Conservation (phyloP, 2,797 vertebrate species). For the Phoeniculus purpureus region DNA sequence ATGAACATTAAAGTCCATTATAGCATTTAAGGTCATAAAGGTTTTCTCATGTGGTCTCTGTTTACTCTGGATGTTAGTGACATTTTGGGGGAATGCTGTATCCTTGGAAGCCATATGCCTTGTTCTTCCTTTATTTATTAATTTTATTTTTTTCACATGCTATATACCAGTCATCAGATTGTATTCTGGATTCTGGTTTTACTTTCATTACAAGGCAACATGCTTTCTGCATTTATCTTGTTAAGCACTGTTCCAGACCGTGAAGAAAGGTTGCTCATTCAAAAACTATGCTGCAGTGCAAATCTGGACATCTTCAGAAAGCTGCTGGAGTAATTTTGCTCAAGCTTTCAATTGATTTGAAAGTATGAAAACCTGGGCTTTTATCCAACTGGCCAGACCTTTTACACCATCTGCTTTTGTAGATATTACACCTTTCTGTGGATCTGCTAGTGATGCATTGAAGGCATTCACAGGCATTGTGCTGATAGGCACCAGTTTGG, state of each 20-base stretch:
- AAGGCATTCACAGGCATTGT: conserved; percentile 5
- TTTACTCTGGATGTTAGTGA: neutral
- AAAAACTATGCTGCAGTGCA: conserved; percentile 55
- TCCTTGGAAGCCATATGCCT: neutral
- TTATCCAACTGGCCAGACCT: conserved; percentile 57
- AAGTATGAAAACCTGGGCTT: conserved; percentile 66
- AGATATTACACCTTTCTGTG: conserved; percentile 59
- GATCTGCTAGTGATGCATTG: conserved; percentile 20
- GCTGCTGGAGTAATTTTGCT: conserved; percentile 60
- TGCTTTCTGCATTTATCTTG: conserved; percentile 57
- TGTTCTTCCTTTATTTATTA: neutral
- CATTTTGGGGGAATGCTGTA: neutral
- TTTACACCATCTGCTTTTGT: conserved; percentile 59
- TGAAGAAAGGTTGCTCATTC: conserved; percentile 48
- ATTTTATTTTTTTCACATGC: neutral
- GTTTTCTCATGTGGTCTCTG: neutral
- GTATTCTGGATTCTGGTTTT: conserved; percentile 1
- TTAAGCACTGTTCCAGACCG: conserved; percentile 43
- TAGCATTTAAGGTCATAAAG: neutral
- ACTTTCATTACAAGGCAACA: conserved; percentile 22
- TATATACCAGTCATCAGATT: neutral
- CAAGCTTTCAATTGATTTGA: conserved; percentile 41
- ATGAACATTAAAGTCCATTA: neutral
- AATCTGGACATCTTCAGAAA: conserved; percentile 37
- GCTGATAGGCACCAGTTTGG: neutral